These are phyloP conservation scores for Nipponacmea schrenckii DNA, from an alignment of 2,888 invertebrate genomes.

Conservation along the genomic window DNA sequence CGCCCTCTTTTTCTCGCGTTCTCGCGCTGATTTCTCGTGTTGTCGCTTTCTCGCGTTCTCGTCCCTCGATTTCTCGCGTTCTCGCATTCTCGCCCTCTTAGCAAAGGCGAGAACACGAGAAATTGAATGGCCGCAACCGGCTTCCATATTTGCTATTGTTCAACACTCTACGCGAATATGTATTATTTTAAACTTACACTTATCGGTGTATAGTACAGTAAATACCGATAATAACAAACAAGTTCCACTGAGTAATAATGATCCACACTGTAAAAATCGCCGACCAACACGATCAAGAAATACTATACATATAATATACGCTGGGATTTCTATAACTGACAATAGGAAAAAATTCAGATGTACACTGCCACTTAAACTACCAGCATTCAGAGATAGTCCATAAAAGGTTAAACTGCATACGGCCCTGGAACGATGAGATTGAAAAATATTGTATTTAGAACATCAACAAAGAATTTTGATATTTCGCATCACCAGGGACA, in stretches of 20 bases:
- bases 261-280: conserved; percentile 8
- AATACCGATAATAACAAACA: neutral
- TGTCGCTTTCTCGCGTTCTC: too few relatives aligned
- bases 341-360: conserved; percentile 34
- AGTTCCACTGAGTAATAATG: conserved; percentile 20
- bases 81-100: too few relatives aligned
- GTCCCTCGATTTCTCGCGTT: too few relatives aligned
- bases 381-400: conserved; percentile 30
- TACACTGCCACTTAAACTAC: conserved; percentile 27
- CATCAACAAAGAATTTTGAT: too few relatives aligned
- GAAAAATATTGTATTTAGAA: neutral
- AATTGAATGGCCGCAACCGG: too few relatives aligned
- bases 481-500: too few relatives aligned
- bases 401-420: conserved; percentile 36
- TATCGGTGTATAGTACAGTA: neutral
- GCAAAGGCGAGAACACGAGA: too few relatives aligned
- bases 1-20: too few relatives aligned
- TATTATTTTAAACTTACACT: neutral
- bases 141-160: too few relatives aligned
- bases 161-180: too few relatives aligned
- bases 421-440: conserved; percentile 28
- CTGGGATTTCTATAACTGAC: conserved; percentile 25
- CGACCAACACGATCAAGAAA: conserved; percentile 28
- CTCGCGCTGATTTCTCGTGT: too few relatives aligned
- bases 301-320: conserved; percentile 16